These are phyloP conservation scores for Zeuzera pyrina DNA, from an alignment of 2,888 invertebrate genomes.

Conservation along the genomic window DNA sequence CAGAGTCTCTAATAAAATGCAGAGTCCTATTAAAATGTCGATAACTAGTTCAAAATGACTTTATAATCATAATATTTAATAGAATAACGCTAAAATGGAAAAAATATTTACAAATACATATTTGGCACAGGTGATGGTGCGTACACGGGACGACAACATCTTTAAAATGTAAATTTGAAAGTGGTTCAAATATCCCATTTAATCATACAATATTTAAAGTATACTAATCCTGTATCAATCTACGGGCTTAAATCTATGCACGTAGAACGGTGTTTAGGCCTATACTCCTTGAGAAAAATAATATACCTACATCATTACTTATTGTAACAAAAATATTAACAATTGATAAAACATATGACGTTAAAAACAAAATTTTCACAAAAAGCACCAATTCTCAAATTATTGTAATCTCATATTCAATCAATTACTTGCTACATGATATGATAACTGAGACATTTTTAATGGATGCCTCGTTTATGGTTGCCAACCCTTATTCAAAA, in stretches of 20 bases:
- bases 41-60: constrained; percentile 27
- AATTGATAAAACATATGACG: not conserved
- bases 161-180: constrained; percentile 33
- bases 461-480: no score
- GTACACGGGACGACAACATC: constrained; percentile 29
- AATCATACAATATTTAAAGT: constrained; percentile 43
- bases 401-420: no score
- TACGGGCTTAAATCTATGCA: constrained; percentile 59
- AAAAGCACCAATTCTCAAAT: no score
- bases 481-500: no score
- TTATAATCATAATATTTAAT: constrained; percentile 29
- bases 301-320: no score
- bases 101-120: constrained; percentile 54
- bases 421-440: no score
- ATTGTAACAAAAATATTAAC: not conserved
- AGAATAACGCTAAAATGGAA: constrained; percentile 35
- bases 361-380: not conserved
- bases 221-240: constrained; percentile 55
- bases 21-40: constrained; percentile 20
- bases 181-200: constrained; percentile 40
- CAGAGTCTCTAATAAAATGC: constrained; percentile 8
- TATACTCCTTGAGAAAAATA: constrained; percentile 27
- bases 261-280: constrained; percentile 54
- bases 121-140: constrained; percentile 67
- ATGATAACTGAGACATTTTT: no score